A percentile compares a stretch with the other conserved stretches of the same genome.
These are phyloP conservation scores for Leucoma salicis DNA, from an alignment of 2,888 invertebrate genomes.

Conservation along the genomic window DNA sequence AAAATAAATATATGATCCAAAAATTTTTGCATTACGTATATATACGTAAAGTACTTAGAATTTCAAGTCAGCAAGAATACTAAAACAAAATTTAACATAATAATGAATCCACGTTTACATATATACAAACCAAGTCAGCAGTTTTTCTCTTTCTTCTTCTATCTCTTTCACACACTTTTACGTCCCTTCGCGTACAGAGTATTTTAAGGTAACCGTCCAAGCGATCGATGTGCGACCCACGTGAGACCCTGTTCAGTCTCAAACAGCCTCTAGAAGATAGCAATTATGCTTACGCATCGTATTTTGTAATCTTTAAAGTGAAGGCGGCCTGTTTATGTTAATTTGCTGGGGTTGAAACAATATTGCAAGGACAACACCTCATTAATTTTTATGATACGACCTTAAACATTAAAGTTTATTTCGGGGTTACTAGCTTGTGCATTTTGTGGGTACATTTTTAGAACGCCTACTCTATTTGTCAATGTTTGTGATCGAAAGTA, in stretches of 20 bases:
- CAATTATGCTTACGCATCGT: slow-evolving; percentile 29
- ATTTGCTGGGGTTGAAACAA: slow-evolving; percentile 43
- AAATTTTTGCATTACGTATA: no score
- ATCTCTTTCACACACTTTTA: slow-evolving; percentile 5
- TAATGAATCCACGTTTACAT: no score
- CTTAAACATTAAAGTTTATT: slow-evolving; percentile 43
- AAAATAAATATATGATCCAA: no score
- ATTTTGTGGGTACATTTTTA: slow-evolving; percentile 32
- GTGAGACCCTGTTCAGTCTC: slow-evolving; percentile 13
- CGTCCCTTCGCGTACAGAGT: slow-evolving; percentile 1
- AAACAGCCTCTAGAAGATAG: slow-evolving; percentile 4
- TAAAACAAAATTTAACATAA: no score
- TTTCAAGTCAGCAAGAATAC: no score
- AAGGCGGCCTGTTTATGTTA: slow-evolving; percentile 42
- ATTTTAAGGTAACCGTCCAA: not conserved
- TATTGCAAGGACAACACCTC: slow-evolving; percentile 44
- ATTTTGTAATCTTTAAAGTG: slow-evolving; percentile 30
- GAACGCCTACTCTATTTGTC: slow-evolving; percentile 28
- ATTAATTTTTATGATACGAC: slow-evolving; percentile 49
- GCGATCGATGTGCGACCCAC: slow-evolving; percentile 6
- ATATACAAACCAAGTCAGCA: not conserved
- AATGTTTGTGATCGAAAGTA: slow-evolving; percentile 11
- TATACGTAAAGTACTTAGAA: no score
- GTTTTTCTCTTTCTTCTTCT: not conserved
- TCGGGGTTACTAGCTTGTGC: slow-evolving; percentile 37